phyloP scores from a whole-genome alignment of 2,888 invertebrate species.

The Lamellibrachia columna region DNA sequence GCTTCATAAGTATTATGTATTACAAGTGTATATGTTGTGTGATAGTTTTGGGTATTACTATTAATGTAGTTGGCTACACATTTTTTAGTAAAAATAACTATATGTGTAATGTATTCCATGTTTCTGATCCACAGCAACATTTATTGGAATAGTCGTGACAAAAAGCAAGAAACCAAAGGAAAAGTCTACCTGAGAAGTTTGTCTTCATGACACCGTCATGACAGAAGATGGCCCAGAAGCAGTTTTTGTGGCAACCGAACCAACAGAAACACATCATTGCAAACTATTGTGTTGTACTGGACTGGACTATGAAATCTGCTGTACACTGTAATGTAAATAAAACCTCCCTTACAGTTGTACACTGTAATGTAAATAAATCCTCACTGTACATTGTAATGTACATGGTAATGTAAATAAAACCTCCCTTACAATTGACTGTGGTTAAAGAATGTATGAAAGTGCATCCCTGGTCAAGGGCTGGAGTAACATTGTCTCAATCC shows the following conservation, averaged over 20 bases:
- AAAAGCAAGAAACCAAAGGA: constrained; percentile 16
- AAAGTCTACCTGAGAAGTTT: constrained; percentile 5
- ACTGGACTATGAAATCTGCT: background rate
- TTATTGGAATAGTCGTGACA: background rate
- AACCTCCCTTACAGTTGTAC: background rate
- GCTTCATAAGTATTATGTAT: no score
- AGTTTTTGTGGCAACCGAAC: background rate
- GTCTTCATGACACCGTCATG: background rate
- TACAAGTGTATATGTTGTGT: background rate
- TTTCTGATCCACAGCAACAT: background rate
- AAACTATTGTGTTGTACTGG: background rate
- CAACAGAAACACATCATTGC: background rate
- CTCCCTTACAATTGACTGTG: background rate
- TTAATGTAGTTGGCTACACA: background rate
- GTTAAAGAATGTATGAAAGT: background rate
- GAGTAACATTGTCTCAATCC: background rate
- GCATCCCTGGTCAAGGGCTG: background rate
- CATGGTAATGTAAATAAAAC: background rate
- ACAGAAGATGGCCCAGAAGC: background rate
- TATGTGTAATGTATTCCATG: background rate
- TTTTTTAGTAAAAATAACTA: background rate
- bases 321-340: background rate
- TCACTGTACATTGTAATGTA: background rate
- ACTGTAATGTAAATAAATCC: background rate
- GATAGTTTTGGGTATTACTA: background rate